Base-by-base conservation (phyloP, 2,113 vertebrate genomes). In the Cynoglossus semilaevis region DNA sequence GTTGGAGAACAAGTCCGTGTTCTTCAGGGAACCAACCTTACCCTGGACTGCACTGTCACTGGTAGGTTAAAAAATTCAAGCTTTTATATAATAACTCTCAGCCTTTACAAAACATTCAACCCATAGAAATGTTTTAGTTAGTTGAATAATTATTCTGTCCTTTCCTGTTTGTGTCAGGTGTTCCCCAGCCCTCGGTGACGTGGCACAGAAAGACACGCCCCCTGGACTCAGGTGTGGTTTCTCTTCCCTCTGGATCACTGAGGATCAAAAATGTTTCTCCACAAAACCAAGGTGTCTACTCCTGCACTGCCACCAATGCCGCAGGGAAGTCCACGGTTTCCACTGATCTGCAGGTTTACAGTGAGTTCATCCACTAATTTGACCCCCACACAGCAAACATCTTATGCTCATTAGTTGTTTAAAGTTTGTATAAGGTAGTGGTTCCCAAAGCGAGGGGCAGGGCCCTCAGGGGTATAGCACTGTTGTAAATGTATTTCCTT, bases 11-110 rank as follows among this genome's bases (percentile, higher is more conserved):
- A 55, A 9, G 49, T 96, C 12, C n/a, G 72, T 46, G 83, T 87
- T 36, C 86, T 81, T 56, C 35, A 9, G 0, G 90, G 88, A 64
- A 71, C 88, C 51, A 91, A 90, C 52, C 47, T 98, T 69, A 91
- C 68, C 0, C 71, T 98, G 76, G 84, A 79, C 50, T 98, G 95
- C 73, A 93, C 92, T 0, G 89, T 90, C 18, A 91, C 80, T 85
- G 95, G 95, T 96, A 79, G 81, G 89, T 56, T 35, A 79, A 10
- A 35, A 15, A 37, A 45, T 6, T 29, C 22, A 29, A 29, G 3
- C 6, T 29, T 29, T 29, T 29, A 29, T 29, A 4, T 29, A 29
- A 29, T 29, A 29, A 29, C 22, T 29, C n/a, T n/a, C n/a, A n/a
- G n/a, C n/a, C n/a, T n/a, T n/a, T n/a, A n/a, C n/a, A n/a, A n/a